These are phyloP conservation scores for Pagrus major DNA, from an alignment of 2,113 vertebrate genomes.

Conservation along the genomic window DNA sequence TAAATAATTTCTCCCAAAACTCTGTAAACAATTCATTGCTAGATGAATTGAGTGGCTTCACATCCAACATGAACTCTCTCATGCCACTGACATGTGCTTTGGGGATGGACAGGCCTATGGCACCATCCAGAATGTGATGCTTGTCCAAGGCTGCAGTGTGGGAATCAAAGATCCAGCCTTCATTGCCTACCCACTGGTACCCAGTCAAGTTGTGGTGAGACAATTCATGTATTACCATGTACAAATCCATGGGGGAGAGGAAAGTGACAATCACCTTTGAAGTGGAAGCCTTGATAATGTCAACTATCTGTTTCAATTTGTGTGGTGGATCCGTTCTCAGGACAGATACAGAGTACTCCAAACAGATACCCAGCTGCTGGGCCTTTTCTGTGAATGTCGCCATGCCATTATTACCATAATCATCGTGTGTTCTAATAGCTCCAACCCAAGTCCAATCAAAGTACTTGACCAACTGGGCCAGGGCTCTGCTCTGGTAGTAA, in stretches of 20 bases:
- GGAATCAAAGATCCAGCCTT: no score
- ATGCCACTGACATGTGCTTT: no score
- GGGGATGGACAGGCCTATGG: no score
- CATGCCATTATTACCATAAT: slow-evolving; percentile 81
- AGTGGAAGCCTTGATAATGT: slow-evolving; percentile 77
- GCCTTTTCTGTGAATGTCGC: slow-evolving; percentile 71
- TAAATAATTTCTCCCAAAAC: no score
- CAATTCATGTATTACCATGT: slow-evolving; percentile 69
- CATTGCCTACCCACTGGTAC: no score
- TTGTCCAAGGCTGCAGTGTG: no score
- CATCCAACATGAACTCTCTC: no score
- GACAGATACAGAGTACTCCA: no score
- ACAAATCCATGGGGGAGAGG: slow-evolving; percentile 72
- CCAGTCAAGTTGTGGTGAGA: slow-evolving; percentile 73
- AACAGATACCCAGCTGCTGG: slow-evolving; percentile 70
- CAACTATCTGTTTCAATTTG: slow-evolving; percentile 70
- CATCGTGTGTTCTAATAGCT: no score
- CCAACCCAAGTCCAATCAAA: slow-evolving; percentile 79
- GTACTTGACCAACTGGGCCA: slow-evolving; percentile 74
- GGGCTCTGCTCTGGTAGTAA: slow-evolving; percentile 76
- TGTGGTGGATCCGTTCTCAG: slow-evolving; percentile 74
- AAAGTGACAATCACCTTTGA: slow-evolving; percentile 81
- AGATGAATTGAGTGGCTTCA: no score
- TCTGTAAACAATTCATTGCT: no score
- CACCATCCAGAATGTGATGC: no score